Conservation (phyloP, 2,888 invertebrate species). For the Rhabditophanes sp. region DNA sequence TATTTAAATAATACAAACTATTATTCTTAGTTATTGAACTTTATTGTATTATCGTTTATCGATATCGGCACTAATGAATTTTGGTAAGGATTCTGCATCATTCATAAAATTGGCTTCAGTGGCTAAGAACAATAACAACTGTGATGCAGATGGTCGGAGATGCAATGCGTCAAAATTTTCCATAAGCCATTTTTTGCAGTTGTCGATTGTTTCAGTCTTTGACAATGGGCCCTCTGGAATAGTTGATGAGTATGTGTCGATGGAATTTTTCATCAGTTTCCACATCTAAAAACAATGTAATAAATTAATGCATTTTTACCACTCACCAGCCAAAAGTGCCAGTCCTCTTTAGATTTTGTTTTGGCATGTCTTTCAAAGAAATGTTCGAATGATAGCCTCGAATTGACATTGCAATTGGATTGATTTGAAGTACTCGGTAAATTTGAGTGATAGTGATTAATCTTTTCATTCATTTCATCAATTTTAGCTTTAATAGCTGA, state of each 20-base stretch:
- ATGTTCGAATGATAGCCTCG: constrained; percentile 11
- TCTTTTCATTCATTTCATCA: constrained; percentile 16
- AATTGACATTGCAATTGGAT: no score
- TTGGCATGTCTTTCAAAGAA: constrained; percentile 20
- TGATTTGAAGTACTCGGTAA: constrained; percentile 13
- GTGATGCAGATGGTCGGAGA: constrained; percentile 33
- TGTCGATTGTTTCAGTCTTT: constrained; percentile 11
- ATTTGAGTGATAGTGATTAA: constrained; percentile 9
- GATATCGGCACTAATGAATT: constrained; percentile 18
- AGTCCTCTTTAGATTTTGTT: constrained; percentile 24
- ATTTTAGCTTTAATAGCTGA: constrained; percentile 15
- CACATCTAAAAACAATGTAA: constrained; percentile 14
- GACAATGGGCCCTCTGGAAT: constrained; percentile 9
- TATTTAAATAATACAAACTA: no score
- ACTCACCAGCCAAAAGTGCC: constrained; percentile 40
- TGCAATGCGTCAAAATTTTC: constrained; percentile 22
- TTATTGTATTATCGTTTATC: constrained; percentile 9
- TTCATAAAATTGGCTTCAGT: constrained; percentile 24
- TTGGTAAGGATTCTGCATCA: constrained; percentile 17
- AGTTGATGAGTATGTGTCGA: constrained; percentile 18
- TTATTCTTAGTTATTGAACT: no score
- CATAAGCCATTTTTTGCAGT: constrained; percentile 18
- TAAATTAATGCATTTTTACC: background rate
- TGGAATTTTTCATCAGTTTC: constrained; percentile 16
- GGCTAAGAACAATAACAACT: constrained; percentile 29